phyloP scores from a whole-genome alignment of 2,113 vertebrate species.

The Ceyx melanurus region DNA sequence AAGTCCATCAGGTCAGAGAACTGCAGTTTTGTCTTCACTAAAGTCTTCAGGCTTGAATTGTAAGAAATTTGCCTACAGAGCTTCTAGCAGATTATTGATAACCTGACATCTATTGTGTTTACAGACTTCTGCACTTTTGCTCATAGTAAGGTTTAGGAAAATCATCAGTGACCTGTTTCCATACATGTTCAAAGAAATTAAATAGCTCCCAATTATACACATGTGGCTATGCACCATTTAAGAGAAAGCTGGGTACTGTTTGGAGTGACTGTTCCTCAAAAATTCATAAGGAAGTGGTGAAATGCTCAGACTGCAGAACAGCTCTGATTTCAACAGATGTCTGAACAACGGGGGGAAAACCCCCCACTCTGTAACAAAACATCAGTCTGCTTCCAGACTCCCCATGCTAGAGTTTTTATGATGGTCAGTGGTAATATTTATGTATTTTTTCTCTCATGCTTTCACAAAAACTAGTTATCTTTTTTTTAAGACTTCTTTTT shows the following conservation, averaged over 20 bases:
- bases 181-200: background rate
- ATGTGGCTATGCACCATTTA: background rate
- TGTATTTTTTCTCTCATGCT: background rate
- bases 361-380: constrained; percentile 6
- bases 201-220: background rate
- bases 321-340: constrained; percentile 63
- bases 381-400: constrained; percentile 27
- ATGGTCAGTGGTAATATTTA: background rate
- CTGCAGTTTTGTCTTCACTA: background rate
- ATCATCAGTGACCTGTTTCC: background rate
- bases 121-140: background rate
- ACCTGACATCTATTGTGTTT: background rate
- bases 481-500: accelerated
- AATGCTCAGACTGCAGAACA: constrained; percentile 3
- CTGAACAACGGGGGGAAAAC: background rate
- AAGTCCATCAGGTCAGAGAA: background rate
- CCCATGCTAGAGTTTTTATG: background rate
- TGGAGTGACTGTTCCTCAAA: background rate
- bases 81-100: background rate
- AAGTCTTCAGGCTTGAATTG: background rate
- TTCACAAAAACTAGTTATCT: background rate
- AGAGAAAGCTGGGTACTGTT: background rate
- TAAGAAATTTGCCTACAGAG: background rate
- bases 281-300: constrained; percentile 1
- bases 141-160: background rate